Evolutionary conservation across 1,140 invertebrate species (phyloP), one percentile per base, ranked within the genome.

Genomic region (Anagrus nilaparvatae): DNA sequence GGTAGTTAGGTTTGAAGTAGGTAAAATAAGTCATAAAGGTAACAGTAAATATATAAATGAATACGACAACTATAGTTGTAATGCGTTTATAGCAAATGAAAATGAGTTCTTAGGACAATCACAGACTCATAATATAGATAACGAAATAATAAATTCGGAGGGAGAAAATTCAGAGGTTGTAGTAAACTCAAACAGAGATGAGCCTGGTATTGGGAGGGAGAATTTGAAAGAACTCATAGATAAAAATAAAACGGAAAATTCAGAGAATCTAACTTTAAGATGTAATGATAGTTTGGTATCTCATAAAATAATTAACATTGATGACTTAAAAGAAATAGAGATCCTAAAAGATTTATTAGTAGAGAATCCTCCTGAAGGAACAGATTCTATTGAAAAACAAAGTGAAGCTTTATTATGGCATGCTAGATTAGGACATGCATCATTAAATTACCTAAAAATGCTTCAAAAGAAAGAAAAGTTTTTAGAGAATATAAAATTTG

Each of bases 401-500:
- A 51, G 21, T 36, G 51, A 51, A 44, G 47, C 41, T 0, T 47
- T 55, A 46, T 4, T 47, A 16, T 55, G 49, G 51, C 53, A 53
- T 25, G 3, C 43, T 8, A 53, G 48, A 38, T 19, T 55, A 19
- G 49, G 53, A 2, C 51, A 55, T 44, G 49, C 49, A 29, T 53
- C 53, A 5, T n/a, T 49, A 10, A 46, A 41, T 5, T 51, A 51
- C 47, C 34, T 53, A 17, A 49, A 42, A 42, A 46, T 19, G 17
- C 12, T 55, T 13, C 51, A 55, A 36, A 51, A 47, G 29, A 40
- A 35, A 44, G 38, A 48, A 7, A 42, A 47, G 17, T 31, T 10
- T 8, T 31, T 55, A 45, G 25, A 49, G 27, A 9, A 50, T 27
- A 33, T 54, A 20, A 43, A 50, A 12, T 54, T 54, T 25, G 46